Conservation (phyloP, 1,140 invertebrate species). For the Cylas formicarius region DNA sequence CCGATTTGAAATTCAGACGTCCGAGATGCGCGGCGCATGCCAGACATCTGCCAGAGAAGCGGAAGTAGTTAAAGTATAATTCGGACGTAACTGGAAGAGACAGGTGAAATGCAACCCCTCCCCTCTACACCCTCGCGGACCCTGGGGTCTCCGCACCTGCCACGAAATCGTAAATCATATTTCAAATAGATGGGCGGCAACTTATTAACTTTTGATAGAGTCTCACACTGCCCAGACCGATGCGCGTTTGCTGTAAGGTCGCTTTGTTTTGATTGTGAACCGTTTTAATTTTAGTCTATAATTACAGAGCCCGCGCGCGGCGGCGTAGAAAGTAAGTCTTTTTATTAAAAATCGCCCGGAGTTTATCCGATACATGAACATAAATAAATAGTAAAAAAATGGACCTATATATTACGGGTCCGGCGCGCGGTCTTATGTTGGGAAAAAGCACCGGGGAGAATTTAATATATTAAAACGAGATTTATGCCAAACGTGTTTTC, state of each 20-base stretch:
- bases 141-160: slow-evolving; percentile 35
- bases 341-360: slow-evolving; percentile 37
- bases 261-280: slow-evolving; percentile 34
- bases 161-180: slow-evolving; percentile 42
- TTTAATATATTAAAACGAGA: slow-evolving; percentile 41
- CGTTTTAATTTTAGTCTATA: slow-evolving; percentile 38
- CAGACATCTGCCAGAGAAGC: slow-evolving; percentile 25
- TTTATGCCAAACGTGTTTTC: slow-evolving; percentile 41
- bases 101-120: slow-evolving; percentile 36
- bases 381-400: slow-evolving; percentile 41
- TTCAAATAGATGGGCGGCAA: slow-evolving; percentile 43
- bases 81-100: slow-evolving; percentile 31
- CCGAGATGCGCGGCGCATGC: slow-evolving; percentile 16
- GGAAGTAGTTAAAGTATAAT: slow-evolving; percentile 40
- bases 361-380: slow-evolving; percentile 32
- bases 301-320: slow-evolving; percentile 38
- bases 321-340: slow-evolving; percentile 39
- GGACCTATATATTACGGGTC: slow-evolving; percentile 38
- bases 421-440: slow-evolving; percentile 26
- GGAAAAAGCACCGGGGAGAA: slow-evolving; percentile 38
- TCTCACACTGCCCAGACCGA: slow-evolving; percentile 19
- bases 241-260: slow-evolving; percentile 26
- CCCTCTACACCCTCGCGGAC: too few species aligned
- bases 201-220: slow-evolving; percentile 40
- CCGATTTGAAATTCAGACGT: too few species aligned